phyloP scores from a whole-genome alignment of 1,140 invertebrate species.

The Daktulosphaira vitifoliae region DNA sequence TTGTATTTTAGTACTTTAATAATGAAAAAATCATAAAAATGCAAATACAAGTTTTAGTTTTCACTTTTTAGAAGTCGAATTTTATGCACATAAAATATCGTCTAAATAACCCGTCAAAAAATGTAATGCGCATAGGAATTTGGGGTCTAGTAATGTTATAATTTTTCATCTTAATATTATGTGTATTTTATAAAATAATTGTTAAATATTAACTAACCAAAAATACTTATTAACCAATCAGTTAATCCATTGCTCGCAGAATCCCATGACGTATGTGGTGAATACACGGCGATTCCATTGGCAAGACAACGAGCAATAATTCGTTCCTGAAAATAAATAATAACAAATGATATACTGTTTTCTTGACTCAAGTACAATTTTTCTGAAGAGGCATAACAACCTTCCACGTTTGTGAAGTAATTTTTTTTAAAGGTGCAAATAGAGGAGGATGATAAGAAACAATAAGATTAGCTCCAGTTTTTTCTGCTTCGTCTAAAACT shows the following conservation, averaged over 20 bases:
- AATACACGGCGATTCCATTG: conserved; percentile 81
- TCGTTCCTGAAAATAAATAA: conserved; percentile 52
- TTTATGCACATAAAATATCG: too few species aligned
- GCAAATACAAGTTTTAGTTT: too few species aligned
- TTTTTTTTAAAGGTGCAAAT: conserved; percentile 70
- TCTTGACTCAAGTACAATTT: conserved; percentile 34
- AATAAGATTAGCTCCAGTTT: conserved; percentile 63
- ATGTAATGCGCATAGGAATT: too few species aligned
- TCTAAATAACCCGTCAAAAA: too few species aligned
- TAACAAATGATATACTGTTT: background rate
- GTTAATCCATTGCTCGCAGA: conserved; percentile 73
- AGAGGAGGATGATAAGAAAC: conserved; percentile 94
- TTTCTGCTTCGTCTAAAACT: conserved; percentile 76
- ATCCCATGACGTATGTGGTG: conserved; percentile 89
- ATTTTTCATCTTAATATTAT: too few species aligned
- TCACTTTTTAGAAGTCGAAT: too few species aligned
- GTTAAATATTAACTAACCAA: conserved; percentile 48
- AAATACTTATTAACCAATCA: conserved; percentile 78
- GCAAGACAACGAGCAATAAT: conserved; percentile 73
- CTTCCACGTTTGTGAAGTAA: conserved; percentile 63
- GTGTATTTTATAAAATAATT: too few species aligned
- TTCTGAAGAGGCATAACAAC: too few species aligned
- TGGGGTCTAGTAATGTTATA: too few species aligned
- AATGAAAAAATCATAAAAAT: too few species aligned
- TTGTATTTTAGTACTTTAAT: too few species aligned